Conservation (phyloP, 2,797 vertebrate genomes). For the Eulemur albifrons region DNA sequence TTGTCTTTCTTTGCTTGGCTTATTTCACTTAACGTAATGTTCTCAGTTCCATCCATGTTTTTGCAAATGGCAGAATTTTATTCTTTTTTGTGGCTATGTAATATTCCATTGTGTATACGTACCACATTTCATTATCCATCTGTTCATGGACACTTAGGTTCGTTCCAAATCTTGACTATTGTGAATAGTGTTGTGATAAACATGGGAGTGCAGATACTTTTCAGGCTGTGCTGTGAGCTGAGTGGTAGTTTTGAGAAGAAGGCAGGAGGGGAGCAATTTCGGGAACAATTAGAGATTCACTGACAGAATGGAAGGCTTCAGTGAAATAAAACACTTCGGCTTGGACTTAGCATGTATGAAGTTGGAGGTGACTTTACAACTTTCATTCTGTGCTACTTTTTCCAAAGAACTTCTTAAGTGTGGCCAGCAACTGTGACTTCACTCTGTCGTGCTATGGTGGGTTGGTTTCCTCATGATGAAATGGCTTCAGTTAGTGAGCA, state of each 20-base stretch:
- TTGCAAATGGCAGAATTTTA: background rate
- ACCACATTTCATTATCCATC: background rate
- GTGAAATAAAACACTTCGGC: background rate
- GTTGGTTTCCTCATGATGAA: constrained; percentile 10
- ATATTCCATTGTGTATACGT: background rate
- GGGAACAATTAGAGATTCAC: background rate
- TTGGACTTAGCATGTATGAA: background rate
- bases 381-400: background rate
- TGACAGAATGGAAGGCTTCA: background rate
- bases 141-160: background rate
- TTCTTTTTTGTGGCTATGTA: background rate
- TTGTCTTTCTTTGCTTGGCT: background rate
- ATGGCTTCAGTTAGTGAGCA: background rate
- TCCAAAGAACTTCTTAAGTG: background rate
- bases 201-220: background rate
- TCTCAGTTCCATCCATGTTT: background rate
- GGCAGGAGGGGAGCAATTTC: background rate
- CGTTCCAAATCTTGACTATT: background rate
- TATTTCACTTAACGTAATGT: background rate
- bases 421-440: background rate
- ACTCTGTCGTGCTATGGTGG: background rate
- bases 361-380: background rate
- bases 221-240: background rate
- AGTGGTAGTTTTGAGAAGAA: background rate
- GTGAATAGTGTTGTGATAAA: background rate